These are phyloP conservation scores for Pomacea maculata DNA, from an alignment of 1,140 invertebrate genomes.

Conservation along the genomic window DNA sequence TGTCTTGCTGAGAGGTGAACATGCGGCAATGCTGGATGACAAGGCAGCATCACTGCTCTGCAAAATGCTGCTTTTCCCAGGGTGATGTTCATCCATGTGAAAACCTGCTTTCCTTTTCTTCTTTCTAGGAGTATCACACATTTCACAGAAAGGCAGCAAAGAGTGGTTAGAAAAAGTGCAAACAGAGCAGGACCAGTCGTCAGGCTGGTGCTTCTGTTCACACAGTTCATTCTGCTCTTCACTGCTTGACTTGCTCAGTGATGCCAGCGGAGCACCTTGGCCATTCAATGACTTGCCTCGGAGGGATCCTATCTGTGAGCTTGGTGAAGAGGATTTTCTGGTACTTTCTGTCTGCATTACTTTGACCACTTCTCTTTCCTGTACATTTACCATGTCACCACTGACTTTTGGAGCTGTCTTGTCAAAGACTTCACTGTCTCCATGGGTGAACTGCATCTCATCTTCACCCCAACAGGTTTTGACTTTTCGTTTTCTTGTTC, in stretches of 20 bases:
- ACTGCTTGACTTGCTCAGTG: no score
- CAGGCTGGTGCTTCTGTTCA: no score
- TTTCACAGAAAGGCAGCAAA: constrained; percentile 51
- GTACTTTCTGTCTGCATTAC: neutral
- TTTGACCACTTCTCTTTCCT: no score
- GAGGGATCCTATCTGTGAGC: no score
- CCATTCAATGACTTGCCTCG: no score
- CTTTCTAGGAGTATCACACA: constrained; percentile 51
- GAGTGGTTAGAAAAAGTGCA: constrained; percentile 56
- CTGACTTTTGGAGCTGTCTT: neutral
- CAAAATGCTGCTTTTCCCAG: neutral
- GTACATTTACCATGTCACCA: no score
- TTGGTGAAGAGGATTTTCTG: neutral
- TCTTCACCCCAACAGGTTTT: neutral
- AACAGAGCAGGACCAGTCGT: constrained; percentile 41
- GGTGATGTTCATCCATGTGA: neutral
- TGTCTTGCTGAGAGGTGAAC: no score
- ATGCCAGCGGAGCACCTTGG: no score
- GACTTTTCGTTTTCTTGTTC: neutral
- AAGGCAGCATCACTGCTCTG: neutral
- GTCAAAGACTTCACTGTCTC: neutral
- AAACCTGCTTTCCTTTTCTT: neutral
- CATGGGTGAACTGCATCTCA: neutral
- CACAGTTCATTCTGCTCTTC: no score
- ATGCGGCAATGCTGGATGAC: no score